A percentile compares a stretch with the other conserved stretches of the same genome.
phyloP scores from a whole-genome alignment of 1,140 invertebrate genomes.

The Zaprionus kolodkinae region DNA sequence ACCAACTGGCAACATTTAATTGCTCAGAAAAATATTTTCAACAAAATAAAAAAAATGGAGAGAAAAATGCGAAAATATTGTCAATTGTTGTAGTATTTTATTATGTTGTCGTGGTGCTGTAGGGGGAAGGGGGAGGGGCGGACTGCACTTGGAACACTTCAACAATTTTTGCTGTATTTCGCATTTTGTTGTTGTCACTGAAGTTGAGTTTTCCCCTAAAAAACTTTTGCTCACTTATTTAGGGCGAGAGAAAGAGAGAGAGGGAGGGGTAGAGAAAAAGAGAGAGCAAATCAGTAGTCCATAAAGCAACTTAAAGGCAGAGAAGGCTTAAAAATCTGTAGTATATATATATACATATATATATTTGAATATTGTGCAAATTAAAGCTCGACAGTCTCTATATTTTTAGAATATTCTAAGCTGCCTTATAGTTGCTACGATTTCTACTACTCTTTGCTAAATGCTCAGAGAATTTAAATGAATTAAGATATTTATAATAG shows the following conservation, averaged over 20 bases:
- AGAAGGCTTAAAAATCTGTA: neutral
- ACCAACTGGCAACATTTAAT: constrained; percentile 80
- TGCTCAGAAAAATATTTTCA: constrained; percentile 77
- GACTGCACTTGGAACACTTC: constrained; percentile 49
- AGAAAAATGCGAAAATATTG: constrained; percentile 65
- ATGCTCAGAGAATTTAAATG: too few relatives aligned
- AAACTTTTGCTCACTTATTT: constrained; percentile 51
- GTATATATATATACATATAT: neutral
- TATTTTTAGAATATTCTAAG: too few relatives aligned
- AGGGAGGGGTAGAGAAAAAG: neutral
- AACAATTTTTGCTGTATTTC: constrained; percentile 64
- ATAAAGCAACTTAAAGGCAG: neutral
- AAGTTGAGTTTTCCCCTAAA: constrained; percentile 45
- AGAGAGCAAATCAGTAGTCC: neutral
- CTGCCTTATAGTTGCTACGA: too few relatives aligned
- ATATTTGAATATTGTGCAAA: neutral
- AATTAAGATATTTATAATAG: too few relatives aligned
- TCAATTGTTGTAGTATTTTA: constrained; percentile 73
- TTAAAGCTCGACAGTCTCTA: neutral
- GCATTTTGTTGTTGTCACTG: constrained; percentile 58
- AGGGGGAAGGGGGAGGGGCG: neutral
- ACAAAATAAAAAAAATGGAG: constrained; percentile 32
- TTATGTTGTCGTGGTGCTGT: constrained; percentile 55
- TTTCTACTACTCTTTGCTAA: too few relatives aligned
- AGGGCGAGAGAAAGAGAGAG: neutral